Conservation (phyloP, 1,140 invertebrate species). For the Diorhabda carinulata region DNA sequence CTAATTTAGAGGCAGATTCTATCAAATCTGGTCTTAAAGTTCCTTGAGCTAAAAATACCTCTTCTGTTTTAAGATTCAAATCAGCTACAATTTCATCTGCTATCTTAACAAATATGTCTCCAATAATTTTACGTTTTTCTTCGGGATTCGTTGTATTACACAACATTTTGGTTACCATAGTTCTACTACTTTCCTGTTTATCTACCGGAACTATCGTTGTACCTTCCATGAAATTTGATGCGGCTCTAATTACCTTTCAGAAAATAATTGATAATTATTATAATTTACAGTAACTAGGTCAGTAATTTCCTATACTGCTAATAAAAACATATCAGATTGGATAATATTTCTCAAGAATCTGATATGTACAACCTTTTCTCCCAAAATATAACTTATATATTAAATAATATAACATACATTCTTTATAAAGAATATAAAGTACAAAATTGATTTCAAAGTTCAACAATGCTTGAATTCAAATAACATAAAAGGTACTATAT, state of each 20-base stretch:
- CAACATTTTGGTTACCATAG: slow-evolving; percentile 79
- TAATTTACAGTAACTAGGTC: too few species aligned
- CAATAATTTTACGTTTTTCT: slow-evolving; percentile 97
- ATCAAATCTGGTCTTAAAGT: slow-evolving; percentile 97
- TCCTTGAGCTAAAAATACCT: slow-evolving; percentile 61
- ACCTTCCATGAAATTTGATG: slow-evolving; percentile 71
- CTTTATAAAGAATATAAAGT: too few species aligned
- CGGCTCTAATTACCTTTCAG: slow-evolving; percentile 52
- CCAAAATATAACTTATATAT: too few species aligned
- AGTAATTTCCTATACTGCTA: too few species aligned
- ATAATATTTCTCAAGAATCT: too few species aligned
- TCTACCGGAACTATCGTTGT: slow-evolving; percentile 73
- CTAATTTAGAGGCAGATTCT: slow-evolving; percentile 89
- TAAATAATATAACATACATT: too few species aligned
- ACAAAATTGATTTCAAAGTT: too few species aligned
- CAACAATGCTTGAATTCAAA: too few species aligned
- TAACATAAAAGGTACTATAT: too few species aligned
- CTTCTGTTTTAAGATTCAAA: slow-evolving; percentile 78
- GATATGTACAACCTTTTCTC: too few species aligned
- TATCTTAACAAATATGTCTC: slow-evolving; percentile 93
- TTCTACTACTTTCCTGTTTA: slow-evolving; percentile 57
- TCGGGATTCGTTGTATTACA: slow-evolving; percentile 87
- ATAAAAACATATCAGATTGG: too few species aligned
- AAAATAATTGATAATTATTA: too few species aligned
- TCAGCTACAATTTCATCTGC: slow-evolving; percentile 80